A percentile compares a stretch with the other conserved stretches of the same genome.
phyloP scores from a whole-genome alignment of 2,113 vertebrate genomes.

The Pomatostomus ruficeps region DNA sequence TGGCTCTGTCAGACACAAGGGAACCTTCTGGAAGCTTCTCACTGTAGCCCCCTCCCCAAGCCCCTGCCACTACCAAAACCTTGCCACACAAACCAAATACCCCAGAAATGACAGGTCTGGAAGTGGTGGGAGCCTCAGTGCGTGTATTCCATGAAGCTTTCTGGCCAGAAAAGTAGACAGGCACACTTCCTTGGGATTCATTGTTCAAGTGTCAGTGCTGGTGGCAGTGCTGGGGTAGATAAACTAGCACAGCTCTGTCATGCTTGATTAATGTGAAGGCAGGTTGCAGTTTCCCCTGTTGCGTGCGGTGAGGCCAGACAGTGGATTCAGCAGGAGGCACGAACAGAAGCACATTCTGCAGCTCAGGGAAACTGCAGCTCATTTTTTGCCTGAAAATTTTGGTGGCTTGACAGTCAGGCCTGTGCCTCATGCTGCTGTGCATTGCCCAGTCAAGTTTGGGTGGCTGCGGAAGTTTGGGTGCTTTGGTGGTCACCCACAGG shows the following conservation, averaged over 20 bases:
- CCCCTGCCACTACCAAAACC: not conserved
- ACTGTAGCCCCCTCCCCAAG: not conserved
- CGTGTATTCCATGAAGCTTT: not conserved
- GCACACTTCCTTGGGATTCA: rapidly evolving
- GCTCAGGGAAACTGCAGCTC: not conserved
- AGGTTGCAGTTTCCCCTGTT: not conserved
- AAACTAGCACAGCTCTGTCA: not conserved
- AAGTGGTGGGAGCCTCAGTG: no score
- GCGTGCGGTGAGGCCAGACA: rapidly evolving
- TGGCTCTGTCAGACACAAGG: not conserved
- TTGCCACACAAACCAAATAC: not conserved
- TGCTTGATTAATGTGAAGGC: no score
- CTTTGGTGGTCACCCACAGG: not conserved
- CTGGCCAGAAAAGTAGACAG: not conserved
- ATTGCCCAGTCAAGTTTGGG: rapidly evolving
- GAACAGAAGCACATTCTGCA: not conserved
- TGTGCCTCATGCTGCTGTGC: not conserved
- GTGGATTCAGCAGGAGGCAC: rapidly evolving
- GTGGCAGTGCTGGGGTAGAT: not conserved
- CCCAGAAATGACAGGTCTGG: not conserved
- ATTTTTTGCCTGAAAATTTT: not conserved
- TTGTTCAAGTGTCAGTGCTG: not conserved
- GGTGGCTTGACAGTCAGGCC: not conserved
- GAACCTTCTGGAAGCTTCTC: not conserved
- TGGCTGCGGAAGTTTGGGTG: not conserved